A percentile compares a stretch with the other conserved stretches of the same genome.
Conservation (phyloP, 2,113 vertebrate genomes). For the Tretioscincus oriximinensis region DNA sequence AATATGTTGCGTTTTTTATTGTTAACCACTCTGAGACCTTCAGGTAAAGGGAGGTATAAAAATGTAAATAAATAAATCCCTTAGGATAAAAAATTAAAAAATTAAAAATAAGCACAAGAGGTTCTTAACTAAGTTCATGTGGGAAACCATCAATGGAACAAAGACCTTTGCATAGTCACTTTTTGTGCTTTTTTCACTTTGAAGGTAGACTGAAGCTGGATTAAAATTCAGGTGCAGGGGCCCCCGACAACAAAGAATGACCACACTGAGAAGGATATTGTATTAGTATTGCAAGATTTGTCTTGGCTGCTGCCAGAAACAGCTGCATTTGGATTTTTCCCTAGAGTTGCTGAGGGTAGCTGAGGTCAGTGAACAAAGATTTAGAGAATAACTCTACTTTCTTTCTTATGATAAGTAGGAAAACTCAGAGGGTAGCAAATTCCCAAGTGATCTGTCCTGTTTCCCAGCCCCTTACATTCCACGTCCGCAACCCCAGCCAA, state of each 20-base stretch:
- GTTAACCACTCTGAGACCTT: no score
- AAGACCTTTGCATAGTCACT: not conserved
- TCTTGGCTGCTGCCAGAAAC: not conserved
- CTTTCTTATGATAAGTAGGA: not conserved
- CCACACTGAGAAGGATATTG: not conserved
- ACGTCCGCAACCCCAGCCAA: not conserved
- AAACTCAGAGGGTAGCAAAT: not conserved
- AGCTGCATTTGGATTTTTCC: not conserved
- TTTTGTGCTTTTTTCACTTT: no score
- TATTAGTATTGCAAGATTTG: not conserved
- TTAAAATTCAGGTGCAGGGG: no score
- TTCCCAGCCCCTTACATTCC: slow-evolving; percentile 11
- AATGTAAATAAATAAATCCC: no score
- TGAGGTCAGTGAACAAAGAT: slow-evolving; percentile 19
- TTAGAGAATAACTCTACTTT: not conserved
- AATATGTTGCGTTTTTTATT: no score
- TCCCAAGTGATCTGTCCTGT: not conserved
- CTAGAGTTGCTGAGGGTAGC: not conserved
- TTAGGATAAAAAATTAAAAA: slow-evolving; percentile 7
- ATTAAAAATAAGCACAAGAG: slow-evolving; percentile 25
- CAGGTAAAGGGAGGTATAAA: no score
- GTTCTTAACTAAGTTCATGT: slow-evolving; percentile 27
- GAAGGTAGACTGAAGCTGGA: no score
- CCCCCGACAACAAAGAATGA: no score
- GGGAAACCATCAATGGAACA: not conserved